phyloP scores from a whole-genome alignment of 2,797 vertebrate genomes.

The Natrix natrix region DNA sequence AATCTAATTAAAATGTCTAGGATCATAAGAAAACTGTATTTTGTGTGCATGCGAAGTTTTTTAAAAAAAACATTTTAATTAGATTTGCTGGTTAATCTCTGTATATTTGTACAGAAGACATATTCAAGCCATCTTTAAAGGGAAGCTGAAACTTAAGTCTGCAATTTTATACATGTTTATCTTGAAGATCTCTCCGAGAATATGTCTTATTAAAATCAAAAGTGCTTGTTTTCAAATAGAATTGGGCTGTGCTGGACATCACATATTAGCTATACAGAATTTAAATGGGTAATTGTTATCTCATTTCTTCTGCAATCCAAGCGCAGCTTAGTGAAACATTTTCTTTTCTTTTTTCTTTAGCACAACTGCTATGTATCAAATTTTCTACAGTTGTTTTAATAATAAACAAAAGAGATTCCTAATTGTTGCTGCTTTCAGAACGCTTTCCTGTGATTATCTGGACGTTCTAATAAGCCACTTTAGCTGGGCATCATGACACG shows the following conservation, averaged over 20 bases:
- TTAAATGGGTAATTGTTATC: background rate
- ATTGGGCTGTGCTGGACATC: background rate
- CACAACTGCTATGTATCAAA: background rate
- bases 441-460: background rate
- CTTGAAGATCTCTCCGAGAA: background rate
- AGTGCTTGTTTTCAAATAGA: background rate
- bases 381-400: rapidly evolving
- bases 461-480: background rate
- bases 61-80: background rate
- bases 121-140: background rate
- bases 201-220: background rate
- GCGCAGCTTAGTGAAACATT: background rate
- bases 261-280: background rate
- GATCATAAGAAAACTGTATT: background rate
- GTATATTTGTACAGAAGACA: background rate
- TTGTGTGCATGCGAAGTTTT: background rate
- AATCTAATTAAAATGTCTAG: background rate
- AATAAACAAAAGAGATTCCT: background rate
- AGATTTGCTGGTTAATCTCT: background rate
- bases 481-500: background rate
- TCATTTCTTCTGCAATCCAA: background rate
- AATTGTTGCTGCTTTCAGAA: background rate
- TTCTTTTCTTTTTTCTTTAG: background rate
- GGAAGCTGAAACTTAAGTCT: background rate
- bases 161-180: background rate